phyloP scores from a whole-genome alignment of 2,888 invertebrate species.

The Omphaloscelis lunosa region DNA sequence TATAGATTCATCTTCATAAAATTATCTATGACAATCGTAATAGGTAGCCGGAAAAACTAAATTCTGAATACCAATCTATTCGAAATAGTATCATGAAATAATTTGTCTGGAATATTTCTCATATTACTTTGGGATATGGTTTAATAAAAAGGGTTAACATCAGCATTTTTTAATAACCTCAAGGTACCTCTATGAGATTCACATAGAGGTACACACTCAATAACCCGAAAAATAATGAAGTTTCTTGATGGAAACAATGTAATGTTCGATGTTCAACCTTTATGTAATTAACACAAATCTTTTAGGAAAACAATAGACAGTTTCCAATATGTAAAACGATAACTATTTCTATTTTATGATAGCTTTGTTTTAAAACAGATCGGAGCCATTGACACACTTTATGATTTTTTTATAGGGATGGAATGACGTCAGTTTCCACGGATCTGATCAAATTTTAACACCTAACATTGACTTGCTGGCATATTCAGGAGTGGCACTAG shows the following conservation, averaged over 20 bases:
- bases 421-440: constrained; percentile 97
- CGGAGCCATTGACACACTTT: not conserved
- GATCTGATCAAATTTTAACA: constrained; percentile 95
- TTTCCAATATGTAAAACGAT: not conserved
- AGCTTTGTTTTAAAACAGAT: constrained; percentile 10
- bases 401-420: constrained; percentile 93
- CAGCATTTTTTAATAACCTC: not conserved
- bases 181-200: not conserved
- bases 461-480: constrained; percentile 97
- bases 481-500: constrained; percentile 95
- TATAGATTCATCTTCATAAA: not conserved
- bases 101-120: too few relatives aligned
- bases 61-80: not conserved
- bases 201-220: not conserved
- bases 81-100: not conserved
- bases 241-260: not conserved
- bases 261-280: not conserved
- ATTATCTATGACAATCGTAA: not conserved
- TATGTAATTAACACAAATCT: not conserved
- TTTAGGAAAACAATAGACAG: constrained; percentile 28
- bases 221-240: not conserved
- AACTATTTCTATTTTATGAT: constrained; percentile 8
- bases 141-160: not conserved
- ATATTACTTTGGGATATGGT: not conserved
- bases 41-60: not conserved